Evolutionary conservation across 2,113 vertebrate genomes (phyloP).

Genomic region (Sula dactylatra): DNA sequence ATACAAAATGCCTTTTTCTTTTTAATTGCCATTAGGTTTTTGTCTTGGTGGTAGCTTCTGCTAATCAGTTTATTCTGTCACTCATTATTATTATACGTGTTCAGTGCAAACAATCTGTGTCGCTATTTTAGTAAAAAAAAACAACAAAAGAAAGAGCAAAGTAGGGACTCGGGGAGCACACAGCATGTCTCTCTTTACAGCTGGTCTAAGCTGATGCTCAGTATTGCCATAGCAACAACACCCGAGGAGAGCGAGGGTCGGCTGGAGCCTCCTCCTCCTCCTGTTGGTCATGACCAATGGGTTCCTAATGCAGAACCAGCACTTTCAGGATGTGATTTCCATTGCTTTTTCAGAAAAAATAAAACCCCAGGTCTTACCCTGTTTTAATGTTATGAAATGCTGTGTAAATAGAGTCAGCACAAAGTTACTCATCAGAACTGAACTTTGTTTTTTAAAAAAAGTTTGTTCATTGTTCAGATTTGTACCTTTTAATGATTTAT

Average conservation of each 20-base stretch:
- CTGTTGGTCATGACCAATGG: neutral
- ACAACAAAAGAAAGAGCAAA: constrained; percentile 27
- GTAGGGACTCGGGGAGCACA: neutral
- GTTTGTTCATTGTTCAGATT: neutral
- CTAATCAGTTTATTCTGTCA: neutral
- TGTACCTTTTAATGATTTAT: neutral
- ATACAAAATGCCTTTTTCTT: neutral
- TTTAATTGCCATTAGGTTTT: neutral
- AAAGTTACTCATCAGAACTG: neutral
- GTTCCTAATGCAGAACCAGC: neutral
- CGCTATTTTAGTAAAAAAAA: neutral
- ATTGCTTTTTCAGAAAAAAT: neutral
- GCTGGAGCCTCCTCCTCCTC: neutral
- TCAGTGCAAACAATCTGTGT: neutral
- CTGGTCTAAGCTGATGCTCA: constrained; percentile 45
- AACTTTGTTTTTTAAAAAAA: neutral
- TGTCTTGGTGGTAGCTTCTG: neutral
- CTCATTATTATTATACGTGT: neutral
- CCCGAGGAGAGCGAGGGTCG: neutral
- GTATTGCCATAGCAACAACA: constrained; percentile 49
- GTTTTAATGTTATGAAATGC: neutral
- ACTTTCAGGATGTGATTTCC: neutral
- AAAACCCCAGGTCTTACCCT: neutral
- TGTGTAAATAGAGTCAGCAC: neutral
- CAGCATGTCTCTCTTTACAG: constrained; percentile 10